Evolutionary conservation across 2,113 vertebrate genomes (phyloP).

Genomic region (Ictidomys tridecemlineatus): DNA sequence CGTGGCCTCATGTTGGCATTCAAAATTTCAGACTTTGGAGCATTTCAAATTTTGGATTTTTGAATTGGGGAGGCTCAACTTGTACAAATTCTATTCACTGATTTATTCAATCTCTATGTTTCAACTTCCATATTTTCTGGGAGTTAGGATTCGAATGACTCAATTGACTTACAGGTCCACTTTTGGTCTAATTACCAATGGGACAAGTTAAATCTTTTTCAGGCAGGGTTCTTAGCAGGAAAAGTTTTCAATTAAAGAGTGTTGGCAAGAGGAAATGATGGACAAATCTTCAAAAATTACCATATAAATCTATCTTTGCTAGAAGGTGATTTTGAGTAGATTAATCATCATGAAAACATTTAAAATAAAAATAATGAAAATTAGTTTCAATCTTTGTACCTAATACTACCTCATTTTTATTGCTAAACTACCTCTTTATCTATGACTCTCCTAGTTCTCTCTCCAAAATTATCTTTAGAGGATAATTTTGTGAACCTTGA

Average conservation of each 20-base stretch:
- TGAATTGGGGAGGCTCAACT: background rate
- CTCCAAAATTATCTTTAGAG: background rate
- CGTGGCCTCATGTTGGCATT: background rate
- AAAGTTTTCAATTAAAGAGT: background rate
- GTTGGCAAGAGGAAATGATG: background rate
- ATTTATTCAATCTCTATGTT: conserved; percentile 31
- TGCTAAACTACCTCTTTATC: conserved; percentile 38
- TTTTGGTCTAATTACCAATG: background rate
- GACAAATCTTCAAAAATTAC: background rate
- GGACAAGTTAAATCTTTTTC: background rate
- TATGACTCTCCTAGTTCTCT: conserved; percentile 16
- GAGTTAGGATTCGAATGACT: background rate
- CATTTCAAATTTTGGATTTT: background rate
- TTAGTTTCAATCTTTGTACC: conserved; percentile 30
- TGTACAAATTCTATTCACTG: background rate
- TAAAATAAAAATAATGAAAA: conserved; percentile 59
- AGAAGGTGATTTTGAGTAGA: conserved; percentile 21
- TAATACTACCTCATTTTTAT: background rate
- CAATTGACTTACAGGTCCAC: background rate
- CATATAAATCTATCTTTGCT: conserved; percentile 34
- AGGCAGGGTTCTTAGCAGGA: background rate
- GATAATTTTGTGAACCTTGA: conserved; percentile 40
- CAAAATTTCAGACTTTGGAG: background rate
- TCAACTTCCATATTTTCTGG: conserved; percentile 43
- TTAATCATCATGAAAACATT: conserved; percentile 26